Evolutionary conservation across 2,888 invertebrate genomes (phyloP), one percentile per base, ranked within the genome.

Genomic region (Atethmia centrago): DNA sequence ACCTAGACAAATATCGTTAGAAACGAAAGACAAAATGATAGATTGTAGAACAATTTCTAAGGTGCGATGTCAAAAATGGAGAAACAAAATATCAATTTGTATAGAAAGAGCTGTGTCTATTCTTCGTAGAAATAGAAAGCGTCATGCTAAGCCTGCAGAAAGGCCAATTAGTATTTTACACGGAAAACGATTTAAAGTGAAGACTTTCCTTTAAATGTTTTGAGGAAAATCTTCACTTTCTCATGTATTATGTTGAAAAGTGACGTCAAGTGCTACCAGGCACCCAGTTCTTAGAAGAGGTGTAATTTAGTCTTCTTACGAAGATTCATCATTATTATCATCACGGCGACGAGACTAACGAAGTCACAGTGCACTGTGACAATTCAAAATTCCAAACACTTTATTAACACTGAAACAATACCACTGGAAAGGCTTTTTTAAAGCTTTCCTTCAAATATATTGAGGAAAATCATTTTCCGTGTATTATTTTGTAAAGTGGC

Each of bases 401-500:
- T 31, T 51, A n/a, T 64, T 36, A 14, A 36, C 49, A 21, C 42
- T 21, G 21, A 40, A 66, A 25, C 10, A 25, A 31, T 56, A 0
- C 19, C 2, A 40, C 62, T 40, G 4, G 31, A 63, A 31, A 40
- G 2, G 25, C 28, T n/a, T 40, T n/a, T 40, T 31, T 25, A 42
- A 64, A 63, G 12, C 19, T 16, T 62, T 47, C 21, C 53, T 66
- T 51, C n/a, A 64, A 66, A 81, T 65, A 64, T 53, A 68, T 53
- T 40, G 36, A 68, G 53, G 47, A 19, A 67, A 78, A 75, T 81
- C 40, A 71, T 74, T 73, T 82, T 73, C 73, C n/a, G 59, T 71
- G 65, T 76, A 84, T 76, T 74, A 80, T 85, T 74, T 74, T 47
- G 73, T 55, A 77, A 73, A 81, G 65, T 80, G 83, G 77, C 68